Evolutionary conservation across 2,888 invertebrate genomes (phyloP).

Genomic region (Sinhomidia bicolor): DNA sequence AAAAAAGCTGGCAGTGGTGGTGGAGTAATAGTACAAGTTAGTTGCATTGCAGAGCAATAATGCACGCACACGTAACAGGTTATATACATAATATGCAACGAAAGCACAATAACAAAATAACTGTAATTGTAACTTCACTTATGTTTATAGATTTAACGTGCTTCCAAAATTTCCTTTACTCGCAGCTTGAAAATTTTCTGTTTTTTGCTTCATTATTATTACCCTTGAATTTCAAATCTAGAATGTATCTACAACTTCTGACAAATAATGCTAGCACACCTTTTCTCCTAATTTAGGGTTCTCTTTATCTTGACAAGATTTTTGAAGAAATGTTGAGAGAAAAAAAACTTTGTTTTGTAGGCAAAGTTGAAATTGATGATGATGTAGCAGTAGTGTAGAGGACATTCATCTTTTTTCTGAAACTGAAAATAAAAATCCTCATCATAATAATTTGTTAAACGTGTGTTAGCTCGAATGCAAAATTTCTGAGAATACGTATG

Average conservation of each 20-base stretch:
- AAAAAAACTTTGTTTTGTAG: too few relatives aligned
- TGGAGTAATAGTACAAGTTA: not conserved
- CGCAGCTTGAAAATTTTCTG: not conserved
- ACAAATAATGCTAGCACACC: not conserved
- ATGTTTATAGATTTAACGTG: not conserved
- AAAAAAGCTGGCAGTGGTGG: not conserved
- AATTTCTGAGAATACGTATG: too few relatives aligned
- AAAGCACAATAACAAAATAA: not conserved
- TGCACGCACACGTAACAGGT: not conserved
- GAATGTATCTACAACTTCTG: not conserved
- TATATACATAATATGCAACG: not conserved
- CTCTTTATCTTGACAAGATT: too few relatives aligned
- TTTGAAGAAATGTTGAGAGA: too few relatives aligned
- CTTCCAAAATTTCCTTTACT: not conserved
- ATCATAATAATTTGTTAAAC: too few relatives aligned
- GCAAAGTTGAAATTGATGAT: too few relatives aligned
- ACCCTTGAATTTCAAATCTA: too few relatives aligned
- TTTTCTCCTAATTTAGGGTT: conserved; percentile 53
- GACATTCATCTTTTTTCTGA: not conserved
- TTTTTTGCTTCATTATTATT: not conserved
- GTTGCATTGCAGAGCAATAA: too few relatives aligned
- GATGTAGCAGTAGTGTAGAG: too few relatives aligned
- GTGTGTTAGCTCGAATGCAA: not conserved
- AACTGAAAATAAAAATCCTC: too few relatives aligned
- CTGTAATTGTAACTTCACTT: too few relatives aligned